Conservation (phyloP, 64 coral and sea anemone species). For the Pachyseris speciosa region DNA sequence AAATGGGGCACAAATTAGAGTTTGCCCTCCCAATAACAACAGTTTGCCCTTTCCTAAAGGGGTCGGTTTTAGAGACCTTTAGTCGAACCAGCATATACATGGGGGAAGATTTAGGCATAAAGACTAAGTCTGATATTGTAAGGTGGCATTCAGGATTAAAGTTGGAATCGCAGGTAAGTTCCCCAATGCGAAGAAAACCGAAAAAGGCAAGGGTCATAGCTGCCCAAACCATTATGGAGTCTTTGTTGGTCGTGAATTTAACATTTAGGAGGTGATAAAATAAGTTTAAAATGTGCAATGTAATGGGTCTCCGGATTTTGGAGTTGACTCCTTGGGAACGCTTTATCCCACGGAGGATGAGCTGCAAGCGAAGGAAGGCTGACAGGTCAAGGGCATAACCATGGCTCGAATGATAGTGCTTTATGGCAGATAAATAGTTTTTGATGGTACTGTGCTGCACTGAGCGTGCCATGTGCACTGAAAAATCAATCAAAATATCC, state of each 20-base stretch:
- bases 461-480: background rate
- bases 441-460: conserved; percentile 33
- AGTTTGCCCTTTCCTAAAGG: conserved; percentile 41
- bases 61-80: conserved; percentile 54
- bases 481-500: conserved; percentile 35
- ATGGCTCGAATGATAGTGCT: background rate
- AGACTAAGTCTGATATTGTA: background rate
- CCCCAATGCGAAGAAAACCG: conserved; percentile 43
- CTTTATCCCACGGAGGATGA: background rate
- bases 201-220: conserved; percentile 63
- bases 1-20: conserved; percentile 40
- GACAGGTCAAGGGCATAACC: background rate
- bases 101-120: background rate
- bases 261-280: background rate
- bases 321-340: background rate
- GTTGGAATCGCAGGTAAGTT: conserved; percentile 25
- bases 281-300: background rate
- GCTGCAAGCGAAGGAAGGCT: background rate
- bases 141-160: conserved; percentile 24
- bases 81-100: conserved; percentile 42
- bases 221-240: conserved; percentile 51
- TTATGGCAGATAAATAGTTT: background rate
- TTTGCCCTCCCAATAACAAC: conserved; percentile 34
- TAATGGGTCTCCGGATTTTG: background rate
- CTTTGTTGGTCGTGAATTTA: background rate